phyloP scores from a whole-genome alignment of 2,113 vertebrate species.

The Monarcha castaneiventris region DNA sequence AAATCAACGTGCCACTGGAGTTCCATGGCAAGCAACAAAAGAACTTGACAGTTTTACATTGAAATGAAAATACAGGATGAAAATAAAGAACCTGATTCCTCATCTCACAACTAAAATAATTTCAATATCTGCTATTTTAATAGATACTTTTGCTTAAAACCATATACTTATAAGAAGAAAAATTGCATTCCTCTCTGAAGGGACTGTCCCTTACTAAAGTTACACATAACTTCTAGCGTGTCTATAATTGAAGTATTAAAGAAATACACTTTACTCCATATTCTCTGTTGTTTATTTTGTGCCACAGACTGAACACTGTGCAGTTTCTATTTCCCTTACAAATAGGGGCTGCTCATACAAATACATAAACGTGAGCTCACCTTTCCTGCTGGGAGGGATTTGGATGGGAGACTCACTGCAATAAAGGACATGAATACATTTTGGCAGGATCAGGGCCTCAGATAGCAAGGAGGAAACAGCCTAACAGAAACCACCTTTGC shows the following conservation, averaged over 20 bases:
- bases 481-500: slow-evolving; percentile 53
- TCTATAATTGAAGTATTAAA: not conserved
- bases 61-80: not conserved
- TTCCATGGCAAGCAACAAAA: not conserved
- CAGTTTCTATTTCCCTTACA: slow-evolving; percentile 27
- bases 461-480: not conserved
- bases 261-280: not conserved
- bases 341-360: not conserved
- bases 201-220: not conserved
- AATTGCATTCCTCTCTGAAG: not conserved
- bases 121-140: not conserved
- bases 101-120: not conserved
- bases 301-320: not conserved
- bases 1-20: not conserved
- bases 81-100: not conserved
- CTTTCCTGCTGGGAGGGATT: slow-evolving; percentile 26
- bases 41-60: not conserved
- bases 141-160: not conserved
- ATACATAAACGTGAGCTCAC: slow-evolving; percentile 15
- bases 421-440: not conserved
- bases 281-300: not conserved
- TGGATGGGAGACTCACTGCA: not conserved
- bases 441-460: slow-evolving; percentile 24
- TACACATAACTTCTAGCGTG: not conserved
- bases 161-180: not conserved